phyloP scores from a whole-genome alignment of 2,113 vertebrate genomes.

The Cephalopterus ornatus region DNA sequence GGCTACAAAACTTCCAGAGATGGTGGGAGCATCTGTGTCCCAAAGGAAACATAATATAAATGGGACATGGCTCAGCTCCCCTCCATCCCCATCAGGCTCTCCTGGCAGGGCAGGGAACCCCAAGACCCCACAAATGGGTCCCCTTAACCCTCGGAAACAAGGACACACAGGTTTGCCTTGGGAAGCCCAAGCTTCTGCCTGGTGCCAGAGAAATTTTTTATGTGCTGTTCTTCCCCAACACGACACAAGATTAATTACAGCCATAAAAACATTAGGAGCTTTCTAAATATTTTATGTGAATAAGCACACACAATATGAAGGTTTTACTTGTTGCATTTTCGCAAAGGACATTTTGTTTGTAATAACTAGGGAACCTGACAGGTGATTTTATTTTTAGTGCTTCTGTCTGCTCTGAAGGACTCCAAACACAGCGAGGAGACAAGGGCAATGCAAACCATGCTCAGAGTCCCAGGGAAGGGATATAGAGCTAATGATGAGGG shows the following conservation, averaged over 20 bases:
- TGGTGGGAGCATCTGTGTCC: accelerated
- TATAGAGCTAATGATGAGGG: background rate
- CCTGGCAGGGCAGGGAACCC: background rate
- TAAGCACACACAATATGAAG: background rate
- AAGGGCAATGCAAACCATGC: background rate
- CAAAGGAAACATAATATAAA: accelerated
- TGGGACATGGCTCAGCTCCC: background rate
- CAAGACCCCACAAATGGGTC: accelerated
- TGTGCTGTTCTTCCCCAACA: background rate
- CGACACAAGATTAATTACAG: slow-evolving; percentile 64
- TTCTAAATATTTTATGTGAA: slow-evolving; percentile 69
- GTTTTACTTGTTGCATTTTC: background rate
- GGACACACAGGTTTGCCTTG: background rate
- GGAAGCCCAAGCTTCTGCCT: background rate
- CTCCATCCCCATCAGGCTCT: accelerated
- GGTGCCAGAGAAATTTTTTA: background rate
- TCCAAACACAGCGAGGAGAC: background rate
- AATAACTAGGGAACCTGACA: slow-evolving; percentile 10
- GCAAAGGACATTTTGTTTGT: slow-evolving; percentile 48
- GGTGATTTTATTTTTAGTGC: slow-evolving; percentile 46
- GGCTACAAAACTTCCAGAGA: accelerated
- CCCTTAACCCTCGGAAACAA: accelerated
- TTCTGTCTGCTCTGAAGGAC: background rate
- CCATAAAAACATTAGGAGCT: slow-evolving; percentile 52
- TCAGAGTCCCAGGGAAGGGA: background rate